Base-by-base conservation (phyloP, 2,797 vertebrate genomes). In the Sebastes elongatus region DNA sequence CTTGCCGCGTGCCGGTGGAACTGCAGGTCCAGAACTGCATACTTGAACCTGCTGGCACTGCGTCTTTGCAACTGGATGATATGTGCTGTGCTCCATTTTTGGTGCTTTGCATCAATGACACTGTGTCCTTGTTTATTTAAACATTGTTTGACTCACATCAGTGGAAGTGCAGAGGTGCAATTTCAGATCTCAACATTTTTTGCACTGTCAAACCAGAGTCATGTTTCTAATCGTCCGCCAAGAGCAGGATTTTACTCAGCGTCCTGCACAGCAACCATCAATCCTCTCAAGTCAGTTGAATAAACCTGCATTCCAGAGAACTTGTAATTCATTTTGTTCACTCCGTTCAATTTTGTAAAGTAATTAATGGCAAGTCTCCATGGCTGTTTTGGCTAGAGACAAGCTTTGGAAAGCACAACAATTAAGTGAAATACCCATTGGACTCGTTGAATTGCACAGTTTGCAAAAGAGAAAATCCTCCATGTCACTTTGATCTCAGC, bases 341-440 rank as follows among this genome's bases (percentile, higher is more conserved):
- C 25, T 66, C 25, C 32, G 20, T 25, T 57, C 7, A 60, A 42
- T 38, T 67, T 20, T 55, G 9, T 7, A 46, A 82, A 69, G 10
- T 78, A 57, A 80, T 74, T 25, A 69, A 75, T 78, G 65, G 71
- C 65, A 63, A 6, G 10, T 38, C 30, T 73, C 69, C 55, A 59
- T 38, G 14, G 30, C 55, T 78, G 60, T 78, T 73, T 71, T 85
- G 69, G 76, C 49, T 2, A 25, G 66, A 62, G 64, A 67, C 14
- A 11, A 62, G 38, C 65, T 71, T 71, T 83, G 72, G 75, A 83
- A 81, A 80, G 56, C 32, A 78, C 71, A 74, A 66, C 70, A 81
- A 4, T 66, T 2, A 71, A 76, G 72, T 69, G 3, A 62, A 74
- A 75, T 30, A 38, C 23, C 65, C 33, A 23, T 49, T 61, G 28